Conservation (phyloP, 2,888 invertebrate genomes). For the Andrena bucephala region DNA sequence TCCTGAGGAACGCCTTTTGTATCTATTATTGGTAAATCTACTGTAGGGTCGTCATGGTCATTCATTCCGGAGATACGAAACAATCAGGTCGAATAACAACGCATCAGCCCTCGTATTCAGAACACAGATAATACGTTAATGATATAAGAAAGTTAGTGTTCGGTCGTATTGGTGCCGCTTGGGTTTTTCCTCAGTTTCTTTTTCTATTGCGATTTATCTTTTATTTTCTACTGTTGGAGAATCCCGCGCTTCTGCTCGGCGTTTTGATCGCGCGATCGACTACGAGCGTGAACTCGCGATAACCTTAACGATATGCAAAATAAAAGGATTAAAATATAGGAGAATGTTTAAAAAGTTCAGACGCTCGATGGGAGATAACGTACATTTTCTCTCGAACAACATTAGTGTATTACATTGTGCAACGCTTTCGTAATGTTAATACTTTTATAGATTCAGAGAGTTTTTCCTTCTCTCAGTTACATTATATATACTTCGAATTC, state of each 20-base stretch:
- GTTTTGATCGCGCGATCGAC: neutral
- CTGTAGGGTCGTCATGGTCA: conserved; percentile 29
- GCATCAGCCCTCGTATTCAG: neutral
- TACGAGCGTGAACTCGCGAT: conserved; percentile 41
- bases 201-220: neutral
- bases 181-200: neutral
- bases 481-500: too few species aligned
- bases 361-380: conserved; percentile 14
- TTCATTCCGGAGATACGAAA: conserved; percentile 16
- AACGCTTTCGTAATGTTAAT: neutral
- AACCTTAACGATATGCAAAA: conserved; percentile 48
- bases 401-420: neutral
- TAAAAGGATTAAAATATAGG: neutral
- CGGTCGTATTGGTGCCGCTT: neutral
- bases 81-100: conserved; percentile 32
- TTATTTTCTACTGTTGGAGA: neutral
- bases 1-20: neutral
- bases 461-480: neutral
- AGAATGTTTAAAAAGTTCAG: neutral
- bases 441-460: neutral
- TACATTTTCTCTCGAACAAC: neutral
- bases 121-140: neutral
- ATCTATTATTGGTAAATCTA: neutral
- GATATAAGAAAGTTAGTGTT: neutral
- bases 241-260: neutral